Conservation (phyloP, 2,797 vertebrate species). For the Chelon labrosus region DNA sequence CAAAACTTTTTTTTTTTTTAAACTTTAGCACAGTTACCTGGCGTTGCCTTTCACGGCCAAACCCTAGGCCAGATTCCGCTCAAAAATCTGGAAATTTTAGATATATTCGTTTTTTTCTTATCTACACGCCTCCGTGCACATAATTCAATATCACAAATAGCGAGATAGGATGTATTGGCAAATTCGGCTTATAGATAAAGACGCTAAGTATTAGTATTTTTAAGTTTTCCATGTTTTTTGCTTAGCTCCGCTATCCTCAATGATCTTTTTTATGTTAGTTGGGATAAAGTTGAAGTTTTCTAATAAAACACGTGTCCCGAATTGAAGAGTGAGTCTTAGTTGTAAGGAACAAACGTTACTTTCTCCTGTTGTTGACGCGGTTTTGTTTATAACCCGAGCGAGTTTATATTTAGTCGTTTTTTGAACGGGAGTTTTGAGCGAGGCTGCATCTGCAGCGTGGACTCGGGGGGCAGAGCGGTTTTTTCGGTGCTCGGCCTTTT, state of each 20-base stretch:
- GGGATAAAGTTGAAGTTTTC: neutral
- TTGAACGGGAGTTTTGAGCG: conserved; percentile 11
- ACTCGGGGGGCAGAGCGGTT: conserved; percentile 31
- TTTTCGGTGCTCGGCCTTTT: conserved; percentile 67
- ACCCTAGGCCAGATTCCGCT: conserved; percentile 11
- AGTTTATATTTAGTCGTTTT: neutral
- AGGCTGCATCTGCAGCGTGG: neutral
- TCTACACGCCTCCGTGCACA: accelerated
- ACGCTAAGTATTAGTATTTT: neutral
- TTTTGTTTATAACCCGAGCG: neutral
- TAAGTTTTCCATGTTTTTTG: neutral
- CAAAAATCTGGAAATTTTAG: neutral
- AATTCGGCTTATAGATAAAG: conserved; percentile 29
- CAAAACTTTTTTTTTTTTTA: neutral
- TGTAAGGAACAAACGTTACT: accelerated
- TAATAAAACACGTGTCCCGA: neutral
- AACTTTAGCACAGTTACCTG: conserved; percentile 21
- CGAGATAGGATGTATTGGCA: neutral
- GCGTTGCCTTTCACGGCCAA: conserved; percentile 12
- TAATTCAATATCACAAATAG: neutral
- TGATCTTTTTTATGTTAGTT: neutral
- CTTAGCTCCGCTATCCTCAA: conserved; percentile 19
- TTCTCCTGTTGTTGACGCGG: accelerated
- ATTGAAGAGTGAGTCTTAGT: neutral
- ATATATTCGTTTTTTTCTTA: accelerated